Evolutionary conservation across 2,113 vertebrate species (phyloP), one percentile per base, ranked within the genome.

Genomic region (Carassius auratus): DNA sequence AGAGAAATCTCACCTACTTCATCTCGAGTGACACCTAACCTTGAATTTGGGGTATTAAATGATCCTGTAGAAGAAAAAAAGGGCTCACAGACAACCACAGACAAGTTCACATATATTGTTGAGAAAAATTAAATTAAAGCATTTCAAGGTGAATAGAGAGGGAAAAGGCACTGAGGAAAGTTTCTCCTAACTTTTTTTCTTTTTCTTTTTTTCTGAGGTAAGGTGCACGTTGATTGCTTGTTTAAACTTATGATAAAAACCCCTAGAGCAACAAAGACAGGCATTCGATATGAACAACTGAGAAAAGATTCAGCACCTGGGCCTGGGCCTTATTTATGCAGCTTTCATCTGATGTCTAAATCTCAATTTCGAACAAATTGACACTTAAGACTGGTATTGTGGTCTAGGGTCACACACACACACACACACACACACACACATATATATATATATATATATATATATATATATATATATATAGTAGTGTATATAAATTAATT

Each of bases 21-120:
- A 93, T 94, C 92, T 94, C 89, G 75, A 86, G 88, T 91, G 93
- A 93, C 84, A 89, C 90, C 90, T 92, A 92, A 92, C 90, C 88
- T 90, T 93, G 93, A 88, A 91, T 92, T 92, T 93, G 90, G 92
- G 91, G 92, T 92, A 94, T 94, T 93, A 94, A 93, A 90, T 71
- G 77, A 86, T 90, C 87, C 85, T 89, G 86, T 66, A 73, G 77
- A 89, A 89, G 90, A 91, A 86, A 88, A 89, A 85, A 59, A 84
- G 85, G 89, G 79, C 87, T 83, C 75, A 81, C 86, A 91, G 85
- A 90, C 90, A 83, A 83, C 83, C 89, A 89, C 90, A 91, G 87
- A 91, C 87, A 30, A 86, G 89, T 87, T 90, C 64, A 8, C 42
- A 75, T 90, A 81, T 88, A 81, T 57, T 89, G 87, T 90, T 84